A percentile compares a stretch with the other conserved stretches of the same genome.
Conservation (phyloP, 2,797 vertebrate species). For the Columba guinea region DNA sequence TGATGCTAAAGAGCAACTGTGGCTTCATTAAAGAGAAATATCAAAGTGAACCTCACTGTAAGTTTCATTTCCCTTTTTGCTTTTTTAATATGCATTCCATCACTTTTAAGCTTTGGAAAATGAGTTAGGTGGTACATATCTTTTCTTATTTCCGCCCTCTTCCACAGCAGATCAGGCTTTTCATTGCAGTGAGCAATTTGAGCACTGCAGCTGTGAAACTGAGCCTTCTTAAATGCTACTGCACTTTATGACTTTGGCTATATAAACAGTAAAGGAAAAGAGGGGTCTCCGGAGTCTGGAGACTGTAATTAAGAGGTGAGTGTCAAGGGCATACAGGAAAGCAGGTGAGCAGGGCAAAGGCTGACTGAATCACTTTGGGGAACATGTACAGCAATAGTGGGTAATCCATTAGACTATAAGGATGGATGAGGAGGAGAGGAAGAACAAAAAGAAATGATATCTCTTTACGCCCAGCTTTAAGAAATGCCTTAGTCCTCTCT, state of each 20-base stretch:
- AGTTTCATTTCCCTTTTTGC: background rate
- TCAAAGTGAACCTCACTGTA: background rate
- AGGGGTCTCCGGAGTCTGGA: background rate
- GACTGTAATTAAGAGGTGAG: background rate
- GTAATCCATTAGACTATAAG: background rate
- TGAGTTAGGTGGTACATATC: background rate
- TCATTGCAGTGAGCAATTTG: background rate
- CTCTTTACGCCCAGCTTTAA: background rate
- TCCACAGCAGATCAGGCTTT: background rate
- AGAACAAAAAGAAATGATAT: background rate
- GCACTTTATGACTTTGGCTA: background rate
- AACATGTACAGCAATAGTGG: background rate
- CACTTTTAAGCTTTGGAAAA: background rate
- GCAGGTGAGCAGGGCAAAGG: background rate
- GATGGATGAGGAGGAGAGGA: background rate
- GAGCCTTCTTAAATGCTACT: background rate
- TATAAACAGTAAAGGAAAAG: background rate
- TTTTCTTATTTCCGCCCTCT: background rate
- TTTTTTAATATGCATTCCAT: background rate
- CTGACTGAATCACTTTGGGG: background rate
- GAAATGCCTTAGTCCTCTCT: background rate
- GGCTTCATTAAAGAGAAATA: background rate
- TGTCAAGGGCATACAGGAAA: background rate
- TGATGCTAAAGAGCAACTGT: background rate
- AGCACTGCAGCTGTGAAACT: background rate